Percentiles rank a stretch among this genome's conserved stretches.
Conservation (phyloP, 2,888 invertebrate genomes). For the Cylloceria caligata region DNA sequence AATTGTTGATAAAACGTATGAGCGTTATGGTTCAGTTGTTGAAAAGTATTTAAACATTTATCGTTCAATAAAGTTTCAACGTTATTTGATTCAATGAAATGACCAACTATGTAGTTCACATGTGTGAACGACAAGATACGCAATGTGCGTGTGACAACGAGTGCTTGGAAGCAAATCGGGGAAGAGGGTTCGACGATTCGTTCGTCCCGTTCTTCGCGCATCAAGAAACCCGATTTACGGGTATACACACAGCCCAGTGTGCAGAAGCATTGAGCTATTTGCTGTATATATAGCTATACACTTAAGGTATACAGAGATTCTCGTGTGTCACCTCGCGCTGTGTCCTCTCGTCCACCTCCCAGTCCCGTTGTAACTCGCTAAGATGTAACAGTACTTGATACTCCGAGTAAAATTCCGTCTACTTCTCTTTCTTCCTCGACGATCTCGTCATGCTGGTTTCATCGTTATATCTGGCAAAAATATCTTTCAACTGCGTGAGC, state of each 20-base stretch:
- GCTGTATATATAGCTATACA: not conserved
- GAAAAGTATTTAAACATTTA: too few species aligned
- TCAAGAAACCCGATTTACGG: conserved; percentile 40
- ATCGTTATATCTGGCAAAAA: conserved; percentile 28
- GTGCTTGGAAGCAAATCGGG: not conserved
- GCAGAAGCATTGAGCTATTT: conserved; percentile 2
- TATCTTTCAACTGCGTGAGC: not conserved
- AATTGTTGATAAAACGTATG: too few species aligned
- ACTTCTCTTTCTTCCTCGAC: not conserved
- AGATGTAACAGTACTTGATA: conserved; percentile 59
- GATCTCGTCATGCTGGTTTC: not conserved
- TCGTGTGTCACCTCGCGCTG: conserved; percentile 49
- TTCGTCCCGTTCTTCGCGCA: conserved; percentile 23
- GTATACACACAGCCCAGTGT: not conserved
- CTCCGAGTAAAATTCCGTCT: conserved; percentile 19
- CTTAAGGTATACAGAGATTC: conserved; percentile 23
- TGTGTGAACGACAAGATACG: too few species aligned
- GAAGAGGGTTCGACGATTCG: conserved; percentile 11
- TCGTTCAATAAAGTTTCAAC: too few species aligned
- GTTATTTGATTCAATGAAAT: too few species aligned
- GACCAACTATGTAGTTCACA: too few species aligned
- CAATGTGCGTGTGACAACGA: conserved; percentile 5
- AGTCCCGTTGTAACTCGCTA: conserved; percentile 59
- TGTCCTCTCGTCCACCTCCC: conserved; percentile 40
- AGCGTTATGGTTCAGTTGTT: too few species aligned